Percentiles rank a stretch among this genome's conserved stretches.
Conservation (phyloP, 1,140 invertebrate genomes). For the Idris sp. region DNA sequence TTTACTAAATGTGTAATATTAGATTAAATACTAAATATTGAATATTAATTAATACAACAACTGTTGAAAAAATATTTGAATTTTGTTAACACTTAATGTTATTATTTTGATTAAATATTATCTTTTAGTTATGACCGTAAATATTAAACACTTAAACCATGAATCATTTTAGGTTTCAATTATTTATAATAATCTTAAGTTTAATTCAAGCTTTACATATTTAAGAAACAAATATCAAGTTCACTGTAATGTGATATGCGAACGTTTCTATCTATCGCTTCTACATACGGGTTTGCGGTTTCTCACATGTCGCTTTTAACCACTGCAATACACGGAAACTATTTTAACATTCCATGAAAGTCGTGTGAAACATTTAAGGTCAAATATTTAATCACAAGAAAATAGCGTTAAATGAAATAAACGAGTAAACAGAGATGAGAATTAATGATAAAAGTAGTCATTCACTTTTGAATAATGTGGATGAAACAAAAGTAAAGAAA, state of each 20-base stretch:
- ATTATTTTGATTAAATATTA: too few species aligned
- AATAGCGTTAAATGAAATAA: constrained; percentile 1
- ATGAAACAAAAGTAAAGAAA: constrained; percentile 7
- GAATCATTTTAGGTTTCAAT: too few species aligned
- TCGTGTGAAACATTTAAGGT: constrained; percentile 21
- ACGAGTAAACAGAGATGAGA: neutral
- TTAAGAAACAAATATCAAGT: constrained; percentile 42
- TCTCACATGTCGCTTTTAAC: constrained; percentile 47
- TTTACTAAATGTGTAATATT: too few species aligned
- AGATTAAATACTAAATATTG: too few species aligned
- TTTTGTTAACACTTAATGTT: too few species aligned
- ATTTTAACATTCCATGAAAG: constrained; percentile 22
- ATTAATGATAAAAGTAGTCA: constrained; percentile 2
- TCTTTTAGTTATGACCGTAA: too few species aligned
- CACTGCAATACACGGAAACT: constrained; percentile 36
- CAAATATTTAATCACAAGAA: constrained; percentile 30
- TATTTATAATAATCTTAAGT: too few species aligned
- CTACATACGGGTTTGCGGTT: constrained; percentile 64
- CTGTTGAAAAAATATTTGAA: too few species aligned
- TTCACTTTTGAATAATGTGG: neutral
- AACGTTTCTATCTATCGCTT: constrained; percentile 64
- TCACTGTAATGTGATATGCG: constrained; percentile 49
- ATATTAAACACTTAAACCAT: too few species aligned
- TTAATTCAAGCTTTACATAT: constrained; percentile 28
- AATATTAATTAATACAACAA: too few species aligned